phyloP scores from a whole-genome alignment of 2,888 invertebrate species.

The Neelides folsomi region DNA sequence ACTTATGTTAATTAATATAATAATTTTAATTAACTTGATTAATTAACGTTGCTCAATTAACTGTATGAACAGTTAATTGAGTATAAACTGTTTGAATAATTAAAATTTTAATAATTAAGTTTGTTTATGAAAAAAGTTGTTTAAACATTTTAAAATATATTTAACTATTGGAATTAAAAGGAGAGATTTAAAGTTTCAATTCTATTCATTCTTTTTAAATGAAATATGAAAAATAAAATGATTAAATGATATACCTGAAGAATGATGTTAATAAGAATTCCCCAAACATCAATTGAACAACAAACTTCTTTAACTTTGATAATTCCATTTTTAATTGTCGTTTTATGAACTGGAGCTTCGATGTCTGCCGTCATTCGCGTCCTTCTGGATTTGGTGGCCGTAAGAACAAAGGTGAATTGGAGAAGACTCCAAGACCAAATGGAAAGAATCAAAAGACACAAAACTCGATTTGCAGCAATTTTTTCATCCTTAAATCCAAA shows the following conservation, averaged over 20 bases:
- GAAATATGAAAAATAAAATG: too few species aligned
- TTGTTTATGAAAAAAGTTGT: too few species aligned
- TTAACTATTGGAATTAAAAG: too few species aligned
- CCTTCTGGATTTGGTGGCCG: constrained; percentile 69
- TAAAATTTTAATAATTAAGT: background rate
- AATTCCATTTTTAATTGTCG: constrained; percentile 29
- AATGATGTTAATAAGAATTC: constrained; percentile 73
- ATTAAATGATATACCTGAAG: constrained; percentile 40
- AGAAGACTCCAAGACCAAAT: constrained; percentile 87
- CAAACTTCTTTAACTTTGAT: constrained; percentile 41
- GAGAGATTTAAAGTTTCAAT: too few species aligned
- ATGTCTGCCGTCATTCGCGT: constrained; percentile 47
- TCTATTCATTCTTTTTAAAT: too few species aligned
- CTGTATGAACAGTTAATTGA: background rate
- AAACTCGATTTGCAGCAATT: constrained; percentile 59
- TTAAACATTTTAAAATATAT: too few species aligned
- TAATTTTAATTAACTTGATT: background rate
- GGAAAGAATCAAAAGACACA: constrained; percentile 71
- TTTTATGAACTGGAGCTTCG: constrained; percentile 12
- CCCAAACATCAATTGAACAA: constrained; percentile 71
- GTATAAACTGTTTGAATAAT: background rate
- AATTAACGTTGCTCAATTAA: background rate
- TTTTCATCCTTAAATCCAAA: constrained; percentile 50
- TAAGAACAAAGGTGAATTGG: constrained; percentile 87
- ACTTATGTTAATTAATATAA: background rate